These are phyloP conservation scores for Megalonaias nervosa DNA, from an alignment of 1,140 invertebrate species.

Conservation along the genomic window DNA sequence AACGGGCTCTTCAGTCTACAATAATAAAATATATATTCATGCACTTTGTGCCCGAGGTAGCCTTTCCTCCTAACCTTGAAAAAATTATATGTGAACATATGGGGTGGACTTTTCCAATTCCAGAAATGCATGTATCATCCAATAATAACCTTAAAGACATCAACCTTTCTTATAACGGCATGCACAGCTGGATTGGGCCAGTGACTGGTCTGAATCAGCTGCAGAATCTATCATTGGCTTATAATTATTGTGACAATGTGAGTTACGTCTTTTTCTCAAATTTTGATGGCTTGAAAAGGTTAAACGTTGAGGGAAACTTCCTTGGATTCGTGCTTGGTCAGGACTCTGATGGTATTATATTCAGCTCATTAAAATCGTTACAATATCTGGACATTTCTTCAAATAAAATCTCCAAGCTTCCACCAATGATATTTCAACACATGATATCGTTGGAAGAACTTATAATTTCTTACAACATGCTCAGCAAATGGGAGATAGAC, in stretches of 20 bases:
- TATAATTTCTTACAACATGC: constrained; percentile 2
- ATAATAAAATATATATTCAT: no score
- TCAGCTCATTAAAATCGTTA: neutral
- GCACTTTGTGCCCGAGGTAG: neutral
- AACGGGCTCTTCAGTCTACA: no score
- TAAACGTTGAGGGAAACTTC: constrained; percentile 8
- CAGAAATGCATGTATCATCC: constrained; percentile 10
- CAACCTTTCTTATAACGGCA: constrained; percentile 2
- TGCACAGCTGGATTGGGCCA: constrained; percentile 2
- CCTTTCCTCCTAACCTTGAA: constrained; percentile 2
- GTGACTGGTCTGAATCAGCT: neutral
- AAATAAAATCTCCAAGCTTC: constrained; percentile 4
- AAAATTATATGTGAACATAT: neutral
- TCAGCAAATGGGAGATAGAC: constrained; percentile 2
- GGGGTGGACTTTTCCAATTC: neutral
- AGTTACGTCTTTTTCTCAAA: neutral
- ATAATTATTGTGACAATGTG: constrained; percentile 14
- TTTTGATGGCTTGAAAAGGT: neutral
- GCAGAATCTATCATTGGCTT: neutral
- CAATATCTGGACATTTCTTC: neutral
- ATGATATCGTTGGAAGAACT: neutral
- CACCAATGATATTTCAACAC: neutral
- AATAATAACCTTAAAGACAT: neutral
- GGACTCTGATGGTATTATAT: constrained; percentile 1
- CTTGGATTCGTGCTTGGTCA: neutral